A percentile compares a stretch with the other conserved stretches of the same genome.
Conservation (phyloP, 2,113 vertebrate genomes). For the Dromaius novaehollandiae region DNA sequence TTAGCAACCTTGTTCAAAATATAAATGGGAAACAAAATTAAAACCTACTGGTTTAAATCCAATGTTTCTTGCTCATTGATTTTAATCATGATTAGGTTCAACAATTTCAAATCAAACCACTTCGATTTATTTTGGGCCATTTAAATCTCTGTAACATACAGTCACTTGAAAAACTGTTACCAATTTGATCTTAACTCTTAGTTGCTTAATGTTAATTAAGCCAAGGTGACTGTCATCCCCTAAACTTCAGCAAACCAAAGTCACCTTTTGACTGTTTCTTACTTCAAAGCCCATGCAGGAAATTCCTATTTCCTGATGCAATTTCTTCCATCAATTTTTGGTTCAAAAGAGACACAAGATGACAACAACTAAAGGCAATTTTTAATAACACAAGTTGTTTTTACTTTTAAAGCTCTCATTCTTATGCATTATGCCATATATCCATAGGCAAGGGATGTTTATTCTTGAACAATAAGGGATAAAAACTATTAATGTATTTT, state of each 20-base stretch:
- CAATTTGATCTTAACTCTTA: neutral
- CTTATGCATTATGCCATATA: fast-evolving
- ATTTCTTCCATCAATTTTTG: neutral
- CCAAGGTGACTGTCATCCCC: neutral
- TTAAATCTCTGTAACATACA: neutral
- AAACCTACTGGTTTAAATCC: neutral
- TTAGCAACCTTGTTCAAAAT: neutral
- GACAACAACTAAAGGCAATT: neutral
- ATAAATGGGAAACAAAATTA: neutral
- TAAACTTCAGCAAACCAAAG: neutral
- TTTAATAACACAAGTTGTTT: neutral
- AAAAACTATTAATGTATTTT: neutral
- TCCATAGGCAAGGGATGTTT: neutral
- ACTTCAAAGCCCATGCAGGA: fast-evolving
- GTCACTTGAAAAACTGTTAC: neutral
- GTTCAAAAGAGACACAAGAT: neutral
- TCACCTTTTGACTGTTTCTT: neutral
- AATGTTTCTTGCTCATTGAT: neutral
- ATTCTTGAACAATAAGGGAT: neutral
- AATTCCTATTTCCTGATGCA: neutral
- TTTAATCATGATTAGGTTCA: neutral
- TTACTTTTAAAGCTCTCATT: neutral
- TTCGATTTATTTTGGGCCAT: neutral
- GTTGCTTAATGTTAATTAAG: neutral
- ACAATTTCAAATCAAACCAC: neutral